Evolutionary conservation across 2,888 invertebrate genomes (phyloP), one percentile per base, ranked within the genome.

Genomic region (Ceraclea dissimilis): DNA sequence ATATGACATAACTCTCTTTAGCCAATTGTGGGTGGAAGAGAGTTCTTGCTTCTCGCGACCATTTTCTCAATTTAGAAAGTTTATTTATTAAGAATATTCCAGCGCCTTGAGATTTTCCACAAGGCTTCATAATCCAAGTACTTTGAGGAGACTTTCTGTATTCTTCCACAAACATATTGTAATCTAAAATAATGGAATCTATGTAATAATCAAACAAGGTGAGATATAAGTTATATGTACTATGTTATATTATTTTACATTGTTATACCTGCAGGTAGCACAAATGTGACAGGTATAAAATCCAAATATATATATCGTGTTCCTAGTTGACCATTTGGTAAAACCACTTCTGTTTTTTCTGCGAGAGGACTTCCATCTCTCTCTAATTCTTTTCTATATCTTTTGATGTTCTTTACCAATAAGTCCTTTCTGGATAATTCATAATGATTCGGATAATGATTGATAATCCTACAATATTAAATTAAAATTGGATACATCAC

Each of bases 91-190:
- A 79, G 71, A 95, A 95, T 67, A 97, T 96, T 39, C 96, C 96
- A n/a, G 90, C 85, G 1, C 92, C 92, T 70, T 91, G 91, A 1
- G 95, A 94, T 74, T 95, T 91, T 22, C 94, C 94, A 69, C 94
- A 93, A 0, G 96, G 96, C 70, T 97, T 96, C 88, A 96, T 93
- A 62, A 97, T 97, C 96, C 96, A 97, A 1, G 95, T 96, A 65
- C 91, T 91, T 68, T 90, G 90, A 0, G 95, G 94, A 63, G 88
- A 90, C 74, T 93, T 94, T 53, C 94, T 81, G 70, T 95, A 97
- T 69, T 96, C 95, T 69, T 96, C 94, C 1, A 95, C 95, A 71
- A 97, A 96, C 84, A 95, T 87, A 70, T 95, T 96, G 71, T 97
- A 97, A 73, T 97, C 96, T 67, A 59, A 21, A 39, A 39, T 39